phyloP scores from a whole-genome alignment of 2,797 vertebrate species.

The Stomatorhinus walkeri region DNA sequence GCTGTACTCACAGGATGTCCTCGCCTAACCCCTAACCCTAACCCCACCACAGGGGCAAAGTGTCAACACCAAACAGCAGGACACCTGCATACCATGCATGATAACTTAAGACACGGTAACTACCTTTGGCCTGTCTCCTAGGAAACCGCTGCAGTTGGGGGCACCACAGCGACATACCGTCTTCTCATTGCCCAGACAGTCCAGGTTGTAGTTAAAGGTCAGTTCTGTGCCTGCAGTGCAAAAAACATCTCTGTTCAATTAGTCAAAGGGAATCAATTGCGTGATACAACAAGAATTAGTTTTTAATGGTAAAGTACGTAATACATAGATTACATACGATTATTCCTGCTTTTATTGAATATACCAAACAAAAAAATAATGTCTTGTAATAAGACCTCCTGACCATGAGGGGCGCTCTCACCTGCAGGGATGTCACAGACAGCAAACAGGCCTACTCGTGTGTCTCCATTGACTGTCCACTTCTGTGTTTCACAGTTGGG shows the following conservation, averaged over 20 bases:
- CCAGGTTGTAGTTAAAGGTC: conserved; percentile 97
- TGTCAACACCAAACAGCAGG: not conserved
- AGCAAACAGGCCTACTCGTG: conserved; percentile 87
- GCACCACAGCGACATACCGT: conserved; percentile 89
- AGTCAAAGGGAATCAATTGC: not conserved
- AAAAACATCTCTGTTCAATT: not conserved
- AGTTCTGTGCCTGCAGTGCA: conserved; percentile 75
- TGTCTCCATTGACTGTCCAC: conserved; percentile 97
- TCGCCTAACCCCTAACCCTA: too few species aligned
- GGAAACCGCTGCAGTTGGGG: conserved; percentile 94
- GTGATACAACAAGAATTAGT: not conserved
- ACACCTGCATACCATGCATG: not conserved
- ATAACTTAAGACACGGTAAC: conserved; percentile 18
- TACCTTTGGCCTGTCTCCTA: conserved; percentile 93
- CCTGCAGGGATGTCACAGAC: conserved; percentile 88
- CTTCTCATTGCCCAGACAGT: conserved; percentile 96
- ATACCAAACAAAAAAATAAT: not conserved
- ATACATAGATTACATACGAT: not conserved
- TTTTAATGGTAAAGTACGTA: not conserved
- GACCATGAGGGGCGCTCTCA: conserved; percentile 34
- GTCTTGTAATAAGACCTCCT: not conserved
- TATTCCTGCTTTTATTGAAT: not conserved
- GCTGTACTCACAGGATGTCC: not conserved
- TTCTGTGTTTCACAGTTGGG: conserved; percentile 98
- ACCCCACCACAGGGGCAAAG: not conserved